Base-by-base conservation (phyloP, 1,140 invertebrate species). In the Amyelois transitella region DNA sequence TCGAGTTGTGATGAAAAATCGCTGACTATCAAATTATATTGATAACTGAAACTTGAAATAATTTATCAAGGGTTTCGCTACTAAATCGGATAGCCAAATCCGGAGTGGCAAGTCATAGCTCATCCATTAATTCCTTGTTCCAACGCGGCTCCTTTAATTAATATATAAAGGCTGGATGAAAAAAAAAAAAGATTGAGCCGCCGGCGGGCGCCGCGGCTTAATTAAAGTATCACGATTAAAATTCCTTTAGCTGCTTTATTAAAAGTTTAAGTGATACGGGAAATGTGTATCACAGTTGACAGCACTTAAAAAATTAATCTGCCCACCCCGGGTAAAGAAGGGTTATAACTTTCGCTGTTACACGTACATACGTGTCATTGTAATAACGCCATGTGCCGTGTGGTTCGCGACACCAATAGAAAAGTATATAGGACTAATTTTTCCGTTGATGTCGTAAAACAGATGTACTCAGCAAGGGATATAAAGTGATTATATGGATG, bases 161-260 rank as follows among this genome's bases (percentile, higher is more conserved):
- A 72, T 72, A 72, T 69, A 66, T 69, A 72, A 66, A 61, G 59
- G 60, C 32, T 43, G 43, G 55, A 65, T 58, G 49, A 48, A 62
- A 71, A 67, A n/a, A n/a, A n/a, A 64, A 70, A 64, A 58, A 56
- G 38, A 59, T 68, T 58, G 60, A 60, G 62, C 45, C 59, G 19
- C 53, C 47, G 52, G 25, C 52, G 32, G 32, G 28, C 58, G 60
- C 53, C 47, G 68, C 51, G 55, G 55, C 68, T 65, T 72, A 68
- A 72, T 72, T 72, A 72, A 67, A 72, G 60, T 64, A 56, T 55
- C 62, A 59, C 59, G 59, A 67, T 71, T 71, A 71, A 71, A 71
- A 67, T 56, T 55, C 54, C 58, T 60, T 63, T 62, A 53, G 66
- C 55, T 21, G 58, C 56, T 69, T 69, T 58, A 69, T 69, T 66